Conservation (phyloP, 2,888 invertebrate species). For the Pharmacophagus antenor region DNA sequence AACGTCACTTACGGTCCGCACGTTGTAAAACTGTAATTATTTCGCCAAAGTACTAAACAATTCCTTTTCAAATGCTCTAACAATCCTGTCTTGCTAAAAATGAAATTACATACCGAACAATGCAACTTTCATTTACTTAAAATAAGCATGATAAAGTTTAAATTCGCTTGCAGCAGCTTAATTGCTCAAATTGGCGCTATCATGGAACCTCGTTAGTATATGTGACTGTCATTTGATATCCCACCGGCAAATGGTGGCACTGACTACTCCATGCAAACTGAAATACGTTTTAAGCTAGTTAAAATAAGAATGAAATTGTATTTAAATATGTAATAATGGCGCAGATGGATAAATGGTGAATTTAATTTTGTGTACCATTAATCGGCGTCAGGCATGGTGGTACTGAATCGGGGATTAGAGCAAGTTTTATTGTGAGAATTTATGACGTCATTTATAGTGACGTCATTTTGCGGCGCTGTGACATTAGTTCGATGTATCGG, state of each 20-base stretch:
- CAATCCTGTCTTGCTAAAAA: conserved; percentile 53
- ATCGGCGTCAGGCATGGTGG: conserved; percentile 63
- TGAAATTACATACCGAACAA: conserved; percentile 43
- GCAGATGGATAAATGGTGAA: conserved; percentile 66
- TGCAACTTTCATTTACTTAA: conserved; percentile 24
- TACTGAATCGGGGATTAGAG: conserved; percentile 55
- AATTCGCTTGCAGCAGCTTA: conserved; percentile 43
- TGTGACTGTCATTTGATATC: conserved; percentile 71
- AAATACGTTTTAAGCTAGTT: conserved; percentile 44
- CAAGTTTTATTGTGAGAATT: conserved; percentile 65
- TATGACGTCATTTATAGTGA: conserved; percentile 41
- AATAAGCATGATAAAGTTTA: conserved; percentile 44
- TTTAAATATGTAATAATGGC: conserved; percentile 41
- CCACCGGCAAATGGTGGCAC: conserved; percentile 48
- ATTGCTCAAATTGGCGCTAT: conserved; percentile 54
- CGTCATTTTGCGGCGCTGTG: conserved; percentile 36
- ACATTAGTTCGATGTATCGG: conserved; percentile 38
- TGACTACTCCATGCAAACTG: conserved; percentile 35
- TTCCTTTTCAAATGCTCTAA: conserved; percentile 65
- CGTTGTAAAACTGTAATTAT: conserved; percentile 52
- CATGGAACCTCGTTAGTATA: conserved; percentile 68
- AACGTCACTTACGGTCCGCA: conserved; percentile 25
- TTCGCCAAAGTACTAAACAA: conserved; percentile 55
- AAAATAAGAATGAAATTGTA: conserved; percentile 46
- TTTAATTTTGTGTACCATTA: conserved; percentile 74